Base-by-base conservation (phyloP, 2,113 vertebrate species). In the Peromyscus californicus region DNA sequence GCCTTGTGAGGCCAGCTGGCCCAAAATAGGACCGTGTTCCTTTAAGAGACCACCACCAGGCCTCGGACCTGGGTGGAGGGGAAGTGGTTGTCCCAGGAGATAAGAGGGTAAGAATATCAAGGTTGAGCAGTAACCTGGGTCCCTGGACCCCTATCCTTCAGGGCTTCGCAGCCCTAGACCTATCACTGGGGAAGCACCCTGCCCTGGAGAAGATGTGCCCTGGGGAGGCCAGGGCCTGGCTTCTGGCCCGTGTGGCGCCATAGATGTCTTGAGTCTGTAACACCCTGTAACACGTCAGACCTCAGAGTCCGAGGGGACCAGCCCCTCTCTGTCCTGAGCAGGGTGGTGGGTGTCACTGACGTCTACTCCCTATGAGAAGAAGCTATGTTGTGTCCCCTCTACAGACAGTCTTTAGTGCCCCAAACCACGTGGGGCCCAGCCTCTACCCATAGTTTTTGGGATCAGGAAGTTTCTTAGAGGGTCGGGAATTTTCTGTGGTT, bases 81-180 rank as follows among this genome's bases (percentile, higher is more conserved):
- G 98, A 98, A 98, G 97, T 95, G 84, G 96, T 95, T 98, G 97
- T 65, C 96, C 91, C 7, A 5, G n/a, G 84, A 5, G 97, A 98
- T 98, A 98, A 98, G 97, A 95, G 90, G 95, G 91, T 97, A 96
- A 97, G 94, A 94, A 85, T 98, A 97, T 98, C 97, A 33, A 91
- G 94, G 65, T 79, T 17, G 69, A 93, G 70, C 98, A 98, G 98
- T 96, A 90, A 98, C 97, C 97, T 97, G 96, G 84, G 97, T 45
- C 96, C 57, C 78, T 88, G 61, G 91, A 97, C 95, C 89, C 92
- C 94, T 39, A 92, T 93, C 94, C 95, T 93, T 45, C 76, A 67
- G 70, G 84, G 89, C 70, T 59, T 26, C 36, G 48, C 13, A 59
- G 13, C 42, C 54, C 39, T 59, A 19, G 10, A 70, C 45, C 76